A percentile compares a stretch with the other conserved stretches of the same genome.
Conservation (phyloP, 2,888 invertebrate genomes). For the Platycnemis pennipes region DNA sequence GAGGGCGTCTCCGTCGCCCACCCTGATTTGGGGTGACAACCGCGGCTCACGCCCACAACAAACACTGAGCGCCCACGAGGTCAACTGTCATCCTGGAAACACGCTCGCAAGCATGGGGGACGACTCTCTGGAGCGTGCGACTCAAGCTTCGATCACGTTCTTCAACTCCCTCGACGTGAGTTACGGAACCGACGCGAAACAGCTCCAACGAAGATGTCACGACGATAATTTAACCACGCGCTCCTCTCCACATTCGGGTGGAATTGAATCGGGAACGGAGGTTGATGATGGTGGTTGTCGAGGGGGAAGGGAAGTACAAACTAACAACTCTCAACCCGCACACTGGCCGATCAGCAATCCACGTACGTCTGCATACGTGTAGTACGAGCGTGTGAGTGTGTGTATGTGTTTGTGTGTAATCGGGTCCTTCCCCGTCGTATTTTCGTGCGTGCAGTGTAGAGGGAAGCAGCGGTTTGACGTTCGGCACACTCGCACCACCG, state of each 20-base stretch:
- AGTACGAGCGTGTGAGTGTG: not conserved
- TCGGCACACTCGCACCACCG: not conserved
- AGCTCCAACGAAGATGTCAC: constrained; percentile 30
- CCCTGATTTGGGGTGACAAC: too few relatives aligned
- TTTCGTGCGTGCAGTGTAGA: constrained; percentile 13
- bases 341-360: not conserved
- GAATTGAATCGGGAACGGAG: too few relatives aligned
- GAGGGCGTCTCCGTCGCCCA: too few relatives aligned
- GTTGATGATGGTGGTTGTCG: too few relatives aligned
- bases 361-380: not conserved
- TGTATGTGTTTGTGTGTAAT: not conserved
- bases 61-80: not conserved
- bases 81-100: not conserved
- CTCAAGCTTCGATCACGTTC: too few relatives aligned
- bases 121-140: too few relatives aligned
- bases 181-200: not conserved
- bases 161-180: not conserved
- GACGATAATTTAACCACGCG: not conserved
- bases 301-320: not conserved
- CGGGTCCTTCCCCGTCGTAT: not conserved
- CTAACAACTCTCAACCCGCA: not conserved
- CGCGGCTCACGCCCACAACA: too few relatives aligned
- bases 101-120: not conserved
- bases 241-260: not conserved
- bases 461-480: not conserved